Evolutionary conservation across 2,888 invertebrate genomes (phyloP), one percentile per base, ranked within the genome.

Genomic region (Zaprionus bogoriensis): DNA sequence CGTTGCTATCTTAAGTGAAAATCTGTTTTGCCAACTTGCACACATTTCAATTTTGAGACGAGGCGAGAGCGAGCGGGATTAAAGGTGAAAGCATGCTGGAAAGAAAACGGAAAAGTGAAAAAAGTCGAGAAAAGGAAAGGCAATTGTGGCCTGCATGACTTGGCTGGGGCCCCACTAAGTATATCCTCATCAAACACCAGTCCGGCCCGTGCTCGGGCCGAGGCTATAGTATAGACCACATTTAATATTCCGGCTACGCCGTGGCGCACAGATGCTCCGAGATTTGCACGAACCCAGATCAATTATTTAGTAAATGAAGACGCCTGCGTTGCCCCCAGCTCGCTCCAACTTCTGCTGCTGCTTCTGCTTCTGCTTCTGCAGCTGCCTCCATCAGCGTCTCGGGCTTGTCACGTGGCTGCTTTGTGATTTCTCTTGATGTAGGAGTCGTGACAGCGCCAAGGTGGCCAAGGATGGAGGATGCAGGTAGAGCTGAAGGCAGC

Each of bases 261-360:
- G 23, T n/a, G n/a, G n/a, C n/a, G 38, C 59, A 45, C 61, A 63
- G 70, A 72, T 71, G 76, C 52, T 72, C 77, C 66, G 68, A 66
- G 79, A 77, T 79, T 79, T 63, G 48, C 53, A 59, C 58, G 61
- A 68, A 67, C 72, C 62, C 69, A 53, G 64, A 76, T 78, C 71
- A 78, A 78, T 78, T 78, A 78, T 78, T 78, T 76, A 78, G 64
- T 51, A 51, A 61, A 64, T 66, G 59, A 50, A 60, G 55, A 48
- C 71, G 64, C 58, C 53, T 45, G 45, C 12, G 2, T 14, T 7
- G 32, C 32, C 7, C n/a, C 7, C 17, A n/a, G n/a, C n/a, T n/a
- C n/a, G n/a, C 32, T 9, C 28, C n/a, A n/a, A n/a, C n/a, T n/a
- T n/a, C n/a, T n/a, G n/a, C n/a, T n/a, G n/a, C 28, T 3, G 2